Percentiles rank a stretch among this genome's conserved stretches.
phyloP scores from a whole-genome alignment of 2,888 invertebrate genomes.

The Plebejus melissa region DNA sequence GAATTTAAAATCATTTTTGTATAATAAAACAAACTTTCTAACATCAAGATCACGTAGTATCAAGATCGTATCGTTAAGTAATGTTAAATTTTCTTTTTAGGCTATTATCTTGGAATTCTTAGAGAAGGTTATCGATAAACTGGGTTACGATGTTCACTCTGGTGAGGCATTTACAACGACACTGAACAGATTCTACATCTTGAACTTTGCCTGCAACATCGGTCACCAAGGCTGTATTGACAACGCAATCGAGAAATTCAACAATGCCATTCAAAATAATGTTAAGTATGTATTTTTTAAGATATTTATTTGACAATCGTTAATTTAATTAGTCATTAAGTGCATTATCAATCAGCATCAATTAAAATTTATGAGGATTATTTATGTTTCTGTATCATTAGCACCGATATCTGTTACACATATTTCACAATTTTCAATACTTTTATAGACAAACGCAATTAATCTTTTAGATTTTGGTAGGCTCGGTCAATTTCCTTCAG shows the following conservation, averaged over 20 bases:
- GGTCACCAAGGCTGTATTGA: slow-evolving; percentile 76
- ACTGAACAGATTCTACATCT: slow-evolving; percentile 60
- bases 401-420: background rate
- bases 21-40: too few species aligned
- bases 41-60: background rate
- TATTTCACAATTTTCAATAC: background rate
- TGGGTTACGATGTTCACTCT: slow-evolving; percentile 51
- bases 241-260: slow-evolving; percentile 53
- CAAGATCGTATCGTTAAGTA: background rate
- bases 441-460: background rate
- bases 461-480: slow-evolving; percentile 28
- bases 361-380: background rate
- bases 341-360: background rate
- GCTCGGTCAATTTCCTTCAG: slow-evolving; percentile 41
- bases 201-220: slow-evolving; percentile 82
- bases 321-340: background rate
- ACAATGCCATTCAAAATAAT: slow-evolving; percentile 6
- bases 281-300: background rate
- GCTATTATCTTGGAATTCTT: slow-evolving; percentile 49
- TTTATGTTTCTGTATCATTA: background rate
- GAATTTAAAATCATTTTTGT: too few species aligned
- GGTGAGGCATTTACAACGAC: slow-evolving; percentile 54
- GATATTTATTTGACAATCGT: too few species aligned
- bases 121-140: slow-evolving; percentile 49
- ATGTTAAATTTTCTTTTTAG: slow-evolving; percentile 41